These are phyloP conservation scores for Caenorhabditis doughertyi DNA, from an alignment of 2,888 invertebrate genomes.

Conservation along the genomic window DNA sequence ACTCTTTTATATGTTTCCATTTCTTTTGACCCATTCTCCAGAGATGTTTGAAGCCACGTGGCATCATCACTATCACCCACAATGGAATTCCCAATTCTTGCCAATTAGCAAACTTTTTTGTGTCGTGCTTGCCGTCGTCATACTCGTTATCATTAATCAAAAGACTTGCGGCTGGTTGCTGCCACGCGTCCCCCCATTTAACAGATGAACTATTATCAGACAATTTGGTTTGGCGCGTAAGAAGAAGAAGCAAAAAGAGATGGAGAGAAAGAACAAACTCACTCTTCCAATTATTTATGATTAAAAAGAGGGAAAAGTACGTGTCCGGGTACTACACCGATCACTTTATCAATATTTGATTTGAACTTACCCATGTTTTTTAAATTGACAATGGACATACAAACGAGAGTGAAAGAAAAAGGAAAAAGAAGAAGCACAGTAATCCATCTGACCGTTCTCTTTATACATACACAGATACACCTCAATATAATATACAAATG, in stretches of 20 bases:
- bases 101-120: constrained; percentile 40
- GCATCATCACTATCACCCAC: constrained; percentile 4
- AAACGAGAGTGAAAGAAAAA: not conserved
- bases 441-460: constrained; percentile 50
- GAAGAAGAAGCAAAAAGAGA: constrained; percentile 26
- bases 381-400: not conserved
- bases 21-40: constrained; percentile 1
- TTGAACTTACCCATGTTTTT: constrained; percentile 52
- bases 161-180: constrained; percentile 38
- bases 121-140: constrained; percentile 3
- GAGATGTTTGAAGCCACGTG: constrained; percentile 41
- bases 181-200: constrained; percentile 39
- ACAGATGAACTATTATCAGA: constrained; percentile 52
- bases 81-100: constrained; percentile 36
- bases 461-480: constrained; percentile 33
- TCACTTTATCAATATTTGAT: constrained; percentile 59
- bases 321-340: constrained; percentile 26
- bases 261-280: constrained; percentile 37
- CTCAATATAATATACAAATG: constrained; percentile 16
- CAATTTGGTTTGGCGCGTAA: constrained; percentile 29
- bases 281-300: constrained; percentile 50
- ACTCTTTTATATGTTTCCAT: not conserved
- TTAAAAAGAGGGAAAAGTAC: constrained; percentile 41
- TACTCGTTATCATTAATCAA: constrained; percentile 58
- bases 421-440: not conserved